phyloP scores from a whole-genome alignment of 2,797 vertebrate species.

The Oryzias dopingdopingensis region DNA sequence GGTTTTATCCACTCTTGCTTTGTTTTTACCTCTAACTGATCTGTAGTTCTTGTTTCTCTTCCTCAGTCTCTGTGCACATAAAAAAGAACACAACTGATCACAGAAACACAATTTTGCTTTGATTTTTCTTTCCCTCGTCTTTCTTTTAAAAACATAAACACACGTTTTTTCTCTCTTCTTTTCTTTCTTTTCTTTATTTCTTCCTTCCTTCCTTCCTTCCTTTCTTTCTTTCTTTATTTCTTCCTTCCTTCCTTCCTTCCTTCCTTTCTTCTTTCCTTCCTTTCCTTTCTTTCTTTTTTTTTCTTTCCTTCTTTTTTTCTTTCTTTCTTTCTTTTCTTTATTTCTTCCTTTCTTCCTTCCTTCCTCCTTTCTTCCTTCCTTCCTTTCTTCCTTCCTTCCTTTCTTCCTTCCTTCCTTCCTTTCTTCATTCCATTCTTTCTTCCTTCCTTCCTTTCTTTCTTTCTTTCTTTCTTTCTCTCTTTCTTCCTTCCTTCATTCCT shows the following conservation, averaged over 20 bases:
- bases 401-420: neutral
- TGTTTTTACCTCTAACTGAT: slow-evolving; percentile 41
- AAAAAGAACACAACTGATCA: slow-evolving; percentile 36
- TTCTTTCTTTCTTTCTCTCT: no score
- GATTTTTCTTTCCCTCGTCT: slow-evolving; percentile 11
- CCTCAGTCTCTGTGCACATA: slow-evolving; percentile 32
- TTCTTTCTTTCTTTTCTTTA: neutral
- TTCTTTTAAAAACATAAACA: slow-evolving; percentile 21
- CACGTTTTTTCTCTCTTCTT: slow-evolving; percentile 20
- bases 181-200: no score
- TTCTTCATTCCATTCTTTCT: neutral
- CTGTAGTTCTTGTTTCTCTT: slow-evolving; percentile 41
- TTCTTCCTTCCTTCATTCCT: no score
- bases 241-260: no score
- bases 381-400: no score
- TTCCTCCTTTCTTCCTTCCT: no score
- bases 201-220: no score
- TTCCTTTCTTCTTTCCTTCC: no score
- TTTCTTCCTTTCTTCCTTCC: no score
- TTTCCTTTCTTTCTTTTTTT: neutral
- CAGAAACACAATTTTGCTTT: slow-evolving; percentile 32
- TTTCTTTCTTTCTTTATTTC: no score
- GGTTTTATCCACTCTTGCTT: slow-evolving; percentile 24
- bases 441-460: slow-evolving; percentile 3
- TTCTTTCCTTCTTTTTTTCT: slow-evolving; percentile 10